Percentiles rank a stretch among this genome's conserved stretches.
Evolutionary conservation across 2,113 vertebrate species (phyloP).

Genomic region (Limanda limanda): DNA sequence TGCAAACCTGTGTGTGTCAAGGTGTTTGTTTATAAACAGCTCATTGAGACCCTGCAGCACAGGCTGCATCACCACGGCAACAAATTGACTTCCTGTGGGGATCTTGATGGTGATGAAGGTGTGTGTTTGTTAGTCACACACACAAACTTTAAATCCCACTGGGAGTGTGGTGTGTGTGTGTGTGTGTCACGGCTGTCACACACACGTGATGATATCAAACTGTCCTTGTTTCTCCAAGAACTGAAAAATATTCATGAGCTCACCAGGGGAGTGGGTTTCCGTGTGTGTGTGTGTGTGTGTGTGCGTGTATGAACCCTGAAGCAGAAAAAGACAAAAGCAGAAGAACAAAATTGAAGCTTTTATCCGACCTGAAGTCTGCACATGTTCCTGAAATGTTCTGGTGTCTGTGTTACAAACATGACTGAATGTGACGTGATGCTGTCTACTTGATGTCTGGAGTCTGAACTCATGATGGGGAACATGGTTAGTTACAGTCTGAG

Average conservation of each 20-base stretch:
- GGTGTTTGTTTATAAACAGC: constrained; percentile 15
- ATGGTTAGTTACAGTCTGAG: background rate
- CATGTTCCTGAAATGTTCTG: background rate
- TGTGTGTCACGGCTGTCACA: constrained; percentile 37
- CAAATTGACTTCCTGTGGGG: constrained; percentile 60
- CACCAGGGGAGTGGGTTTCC: constrained; percentile 30
- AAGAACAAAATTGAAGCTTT: background rate
- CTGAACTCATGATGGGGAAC: background rate
- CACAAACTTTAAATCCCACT: background rate
- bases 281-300: constrained; percentile 9
- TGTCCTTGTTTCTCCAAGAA: constrained; percentile 12
- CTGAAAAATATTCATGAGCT: constrained; percentile 55
- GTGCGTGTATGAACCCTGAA: constrained; percentile 22
- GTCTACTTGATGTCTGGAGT: no score
- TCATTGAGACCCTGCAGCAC: constrained; percentile 7
- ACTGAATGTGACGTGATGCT: background rate
- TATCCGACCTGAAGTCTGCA: background rate
- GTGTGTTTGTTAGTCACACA: constrained; percentile 38
- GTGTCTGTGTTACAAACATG: background rate
- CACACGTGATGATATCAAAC: constrained; percentile 53
- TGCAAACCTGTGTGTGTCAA: background rate
- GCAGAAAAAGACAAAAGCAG: constrained; percentile 30
- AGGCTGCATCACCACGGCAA: constrained; percentile 24
- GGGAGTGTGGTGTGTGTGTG: constrained; percentile 11
- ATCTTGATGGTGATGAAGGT: constrained; percentile 8